A percentile compares a stretch with the other conserved stretches of the same genome.
Evolutionary conservation across 2,113 vertebrate species (phyloP).

Genomic region (Ramphastos sulfuratus): DNA sequence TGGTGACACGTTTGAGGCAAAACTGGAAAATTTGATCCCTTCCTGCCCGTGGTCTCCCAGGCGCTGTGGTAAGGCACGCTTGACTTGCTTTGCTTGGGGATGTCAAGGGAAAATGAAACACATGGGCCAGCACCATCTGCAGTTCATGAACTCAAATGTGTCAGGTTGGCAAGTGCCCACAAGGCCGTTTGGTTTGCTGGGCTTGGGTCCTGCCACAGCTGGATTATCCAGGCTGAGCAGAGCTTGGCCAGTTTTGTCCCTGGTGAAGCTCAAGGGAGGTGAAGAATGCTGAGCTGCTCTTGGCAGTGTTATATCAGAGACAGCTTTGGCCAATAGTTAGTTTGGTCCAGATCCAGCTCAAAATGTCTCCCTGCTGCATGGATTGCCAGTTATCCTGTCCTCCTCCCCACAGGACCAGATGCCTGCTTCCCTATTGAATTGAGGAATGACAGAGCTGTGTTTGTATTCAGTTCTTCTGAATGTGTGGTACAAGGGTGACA

Average conservation of each 20-base stretch:
- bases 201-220: not conserved
- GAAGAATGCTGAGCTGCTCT: conserved; percentile 42
- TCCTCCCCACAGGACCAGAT: not conserved
- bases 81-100: not conserved
- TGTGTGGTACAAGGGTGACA: accelerated
- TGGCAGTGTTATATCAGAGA: not conserved
- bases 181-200: not conserved
- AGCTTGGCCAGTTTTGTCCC: not conserved
- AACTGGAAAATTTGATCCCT: conserved; percentile 65
- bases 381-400: not conserved
- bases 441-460: not conserved
- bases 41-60: conserved; percentile 9
- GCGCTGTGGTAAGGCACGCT: not conserved
- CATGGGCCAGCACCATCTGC: not conserved
- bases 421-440: not conserved
- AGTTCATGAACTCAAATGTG: not conserved
- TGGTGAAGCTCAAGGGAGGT: not conserved
- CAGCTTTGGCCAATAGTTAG: not conserved
- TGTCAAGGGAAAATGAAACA: conserved; percentile 19
- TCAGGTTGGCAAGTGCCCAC: not conserved
- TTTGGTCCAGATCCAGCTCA: conserved; percentile 17
- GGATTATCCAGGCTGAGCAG: not conserved
- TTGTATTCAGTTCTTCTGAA: not conserved
- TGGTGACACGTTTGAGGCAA: conserved; percentile 61
- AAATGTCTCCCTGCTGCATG: not conserved